Evolutionary conservation across 2,113 vertebrate species (phyloP), one percentile per base, ranked within the genome.

Genomic region (Dasyprocta punctata): DNA sequence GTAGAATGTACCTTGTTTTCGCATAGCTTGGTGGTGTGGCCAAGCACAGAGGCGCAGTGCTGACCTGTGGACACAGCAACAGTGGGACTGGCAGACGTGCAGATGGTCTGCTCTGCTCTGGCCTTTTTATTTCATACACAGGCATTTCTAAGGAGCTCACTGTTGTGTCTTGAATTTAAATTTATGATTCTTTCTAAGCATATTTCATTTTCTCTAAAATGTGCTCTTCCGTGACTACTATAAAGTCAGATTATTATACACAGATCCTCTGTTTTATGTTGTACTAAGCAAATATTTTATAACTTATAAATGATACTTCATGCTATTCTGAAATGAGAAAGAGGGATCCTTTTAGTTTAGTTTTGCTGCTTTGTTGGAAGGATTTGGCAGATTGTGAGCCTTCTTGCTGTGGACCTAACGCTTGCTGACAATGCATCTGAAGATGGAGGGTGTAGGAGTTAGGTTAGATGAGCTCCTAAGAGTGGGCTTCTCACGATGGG

Each of bases 191-290:
- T 65, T 87, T 69, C 60, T 52, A 75, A 83, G 38, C 20, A 75
- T 92, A 9, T 73, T 97, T 94, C 54, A 89, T 85, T 90, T 92
- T 94, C 20, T 67, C 17, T 89, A 86, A 82, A 77, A 86, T 89
- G 73, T 61, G 16, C 77, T 47, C 36, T 92, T 44, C 54, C 10
- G 19, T 60, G 63, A 26, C 13, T 44, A 44, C 54, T 36, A 61
- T 89, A 84, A 91, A 60, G 75, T 81, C 81, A 61, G 13, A 88
- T 78, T 52, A 82, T 83, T 41, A 60, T 83, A 65, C 0, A 33
- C 28, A 44, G 52, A 81, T 80, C 58, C 80, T 89, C 49, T 85
- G 49, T 73, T 63, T 75, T 58, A 52, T 89, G 56, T 77, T 77
- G n/a, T 86, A 58, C 33, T 81, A n/a, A 71, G 78, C 75, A 65